These are phyloP conservation scores for Menidia menidia DNA, from an alignment of 2,797 vertebrate species.

Conservation along the genomic window DNA sequence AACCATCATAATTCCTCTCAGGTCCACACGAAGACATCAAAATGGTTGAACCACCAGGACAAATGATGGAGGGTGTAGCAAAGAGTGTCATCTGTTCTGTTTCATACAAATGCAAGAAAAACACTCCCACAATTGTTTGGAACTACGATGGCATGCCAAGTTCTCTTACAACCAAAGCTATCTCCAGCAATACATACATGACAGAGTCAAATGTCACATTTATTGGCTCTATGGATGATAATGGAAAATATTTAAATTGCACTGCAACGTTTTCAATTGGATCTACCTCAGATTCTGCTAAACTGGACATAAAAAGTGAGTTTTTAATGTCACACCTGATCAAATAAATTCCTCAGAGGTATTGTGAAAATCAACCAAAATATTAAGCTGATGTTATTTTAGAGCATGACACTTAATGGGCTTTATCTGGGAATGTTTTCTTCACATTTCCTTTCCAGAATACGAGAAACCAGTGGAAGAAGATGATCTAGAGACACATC, in stretches of 20 bases:
- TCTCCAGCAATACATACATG: neutral
- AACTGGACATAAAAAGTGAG: constrained; percentile 65
- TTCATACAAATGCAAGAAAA: constrained; percentile 59
- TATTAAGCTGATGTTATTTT: too few species aligned
- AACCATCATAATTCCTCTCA: constrained; percentile 20
- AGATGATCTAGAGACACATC: constrained; percentile 19
- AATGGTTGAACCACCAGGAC: constrained; percentile 46
- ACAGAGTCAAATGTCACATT: constrained; percentile 63
- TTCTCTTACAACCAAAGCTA: neutral
- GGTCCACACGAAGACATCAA: constrained; percentile 57
- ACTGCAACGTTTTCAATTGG: constrained; percentile 49
- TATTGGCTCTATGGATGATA: constrained; percentile 54
- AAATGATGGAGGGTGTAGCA: constrained; percentile 59
- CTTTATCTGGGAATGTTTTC: neutral
- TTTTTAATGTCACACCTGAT: constrained; percentile 5
- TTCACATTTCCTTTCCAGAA: constrained; percentile 38
- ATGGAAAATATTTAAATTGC: constrained; percentile 64
- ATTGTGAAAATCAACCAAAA: too few species aligned
- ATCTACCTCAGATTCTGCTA: constrained; percentile 34
- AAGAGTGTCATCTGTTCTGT: constrained; percentile 63
- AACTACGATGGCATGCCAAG: constrained; percentile 66
- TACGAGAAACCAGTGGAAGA: constrained; percentile 33
- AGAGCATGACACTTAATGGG: neutral
- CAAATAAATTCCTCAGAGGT: too few species aligned
- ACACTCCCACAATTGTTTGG: constrained; percentile 59